Evolutionary conservation across 2,888 invertebrate genomes (phyloP).

Genomic region (Acrobeloides nanus): DNA sequence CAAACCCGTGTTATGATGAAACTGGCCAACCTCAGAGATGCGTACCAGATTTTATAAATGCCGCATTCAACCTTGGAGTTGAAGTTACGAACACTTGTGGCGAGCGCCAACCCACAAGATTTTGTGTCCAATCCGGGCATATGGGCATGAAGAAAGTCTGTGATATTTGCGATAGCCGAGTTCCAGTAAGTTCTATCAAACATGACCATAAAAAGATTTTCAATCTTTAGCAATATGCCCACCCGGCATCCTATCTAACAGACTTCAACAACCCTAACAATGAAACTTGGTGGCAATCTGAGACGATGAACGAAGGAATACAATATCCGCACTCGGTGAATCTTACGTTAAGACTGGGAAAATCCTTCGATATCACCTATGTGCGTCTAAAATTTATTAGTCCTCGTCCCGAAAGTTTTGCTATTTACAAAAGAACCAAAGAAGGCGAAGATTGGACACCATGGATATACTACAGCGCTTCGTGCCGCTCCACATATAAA

Average conservation of each 20-base stretch:
- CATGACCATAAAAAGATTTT: conserved; percentile 6
- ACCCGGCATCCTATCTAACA: conserved; percentile 63
- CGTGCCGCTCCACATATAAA: conserved; percentile 83
- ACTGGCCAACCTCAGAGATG: conserved; percentile 59
- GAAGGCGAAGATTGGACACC: conserved; percentile 65
- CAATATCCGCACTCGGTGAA: conserved; percentile 86
- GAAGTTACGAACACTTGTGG: conserved; percentile 95
- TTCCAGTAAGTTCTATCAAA: conserved; percentile 24
- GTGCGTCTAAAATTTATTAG: conserved; percentile 86
- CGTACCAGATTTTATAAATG: conserved; percentile 90
- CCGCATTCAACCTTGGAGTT: conserved; percentile 79
- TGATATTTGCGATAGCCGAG: conserved; percentile 45
- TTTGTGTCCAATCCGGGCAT: conserved; percentile 81
- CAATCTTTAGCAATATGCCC: conserved; percentile 25
- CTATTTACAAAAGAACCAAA: conserved; percentile 74
- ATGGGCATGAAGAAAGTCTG: conserved; percentile 54
- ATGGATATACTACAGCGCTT: conserved; percentile 66
- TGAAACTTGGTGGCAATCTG: conserved; percentile 94
- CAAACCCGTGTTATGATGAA: conserved; percentile 38
- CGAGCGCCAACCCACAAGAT: conserved; percentile 64
- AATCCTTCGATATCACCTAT: conserved; percentile 93
- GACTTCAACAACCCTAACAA: conserved; percentile 83
- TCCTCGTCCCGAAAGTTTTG: conserved; percentile 91
- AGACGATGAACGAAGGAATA: conserved; percentile 88
- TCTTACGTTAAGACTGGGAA: conserved; percentile 79